These are phyloP conservation scores for Salticus scenicus DNA, from an alignment of 2,888 invertebrate genomes.

Conservation along the genomic window DNA sequence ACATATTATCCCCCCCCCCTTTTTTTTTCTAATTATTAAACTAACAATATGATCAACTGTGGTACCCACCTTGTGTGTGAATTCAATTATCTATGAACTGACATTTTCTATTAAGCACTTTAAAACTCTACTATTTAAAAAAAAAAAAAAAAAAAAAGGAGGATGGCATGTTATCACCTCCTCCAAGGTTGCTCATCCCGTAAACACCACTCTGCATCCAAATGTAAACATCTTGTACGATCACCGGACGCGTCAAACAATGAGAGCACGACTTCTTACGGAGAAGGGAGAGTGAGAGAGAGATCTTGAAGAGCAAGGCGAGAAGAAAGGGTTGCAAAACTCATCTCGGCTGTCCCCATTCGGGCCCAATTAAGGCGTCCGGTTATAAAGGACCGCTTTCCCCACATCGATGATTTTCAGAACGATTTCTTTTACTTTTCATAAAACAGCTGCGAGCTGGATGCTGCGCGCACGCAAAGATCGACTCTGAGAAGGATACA, in stretches of 20 bases:
- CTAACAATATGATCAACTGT: no score
- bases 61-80: no score
- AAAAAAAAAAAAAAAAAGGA: no score
- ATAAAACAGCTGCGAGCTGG: slow-evolving; percentile 34
- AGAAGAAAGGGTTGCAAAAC: slow-evolving; percentile 51
- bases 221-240: background rate
- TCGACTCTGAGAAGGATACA: background rate
- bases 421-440: slow-evolving; percentile 42
- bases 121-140: no score
- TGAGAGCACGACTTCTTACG: background rate
- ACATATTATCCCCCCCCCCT: no score
- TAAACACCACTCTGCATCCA: background rate
- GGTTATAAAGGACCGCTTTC: slow-evolving; percentile 58
- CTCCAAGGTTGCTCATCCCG: background rate
- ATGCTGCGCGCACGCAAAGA: slow-evolving; percentile 34
- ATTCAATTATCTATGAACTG: no score
- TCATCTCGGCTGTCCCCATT: slow-evolving; percentile 35
- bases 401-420: slow-evolving; percentile 56
- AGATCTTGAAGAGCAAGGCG: background rate
- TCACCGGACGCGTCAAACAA: background rate
- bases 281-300: background rate
- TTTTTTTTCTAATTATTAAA: no score
- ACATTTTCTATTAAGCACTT: no score
- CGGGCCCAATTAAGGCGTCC: slow-evolving; percentile 58
- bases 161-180: no score